These are phyloP conservation scores for Pampusana beccarii DNA, from an alignment of 2,113 vertebrate genomes.

Conservation along the genomic window DNA sequence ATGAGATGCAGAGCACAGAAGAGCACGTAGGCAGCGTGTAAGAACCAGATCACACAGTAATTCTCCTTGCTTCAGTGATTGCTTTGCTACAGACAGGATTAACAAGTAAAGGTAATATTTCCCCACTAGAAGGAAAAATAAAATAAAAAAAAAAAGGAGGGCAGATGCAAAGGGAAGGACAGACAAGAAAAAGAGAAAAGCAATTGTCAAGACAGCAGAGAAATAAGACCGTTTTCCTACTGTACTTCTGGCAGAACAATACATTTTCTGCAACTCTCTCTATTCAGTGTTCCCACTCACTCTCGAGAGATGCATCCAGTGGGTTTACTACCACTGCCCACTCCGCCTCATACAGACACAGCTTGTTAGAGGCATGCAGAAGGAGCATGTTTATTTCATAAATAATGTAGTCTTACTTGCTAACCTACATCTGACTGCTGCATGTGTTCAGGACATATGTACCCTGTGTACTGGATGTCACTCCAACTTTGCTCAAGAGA, in stretches of 20 bases:
- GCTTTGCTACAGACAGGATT: conserved; percentile 86
- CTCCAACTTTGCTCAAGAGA: neutral
- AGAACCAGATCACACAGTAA: conserved; percentile 79
- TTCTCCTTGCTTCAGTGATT: conserved; percentile 77
- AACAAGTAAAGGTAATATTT: conserved; percentile 82
- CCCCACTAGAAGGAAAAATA: conserved; percentile 70
- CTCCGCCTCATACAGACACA: neutral
- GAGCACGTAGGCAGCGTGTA: conserved; percentile 75
- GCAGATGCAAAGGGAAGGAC: conserved; percentile 66
- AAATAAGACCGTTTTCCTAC: conserved; percentile 46
- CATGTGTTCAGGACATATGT: neutral
- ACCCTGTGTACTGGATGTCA: neutral
- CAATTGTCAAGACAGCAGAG: conserved; percentile 67
- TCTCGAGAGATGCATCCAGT: neutral
- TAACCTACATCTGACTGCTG: neutral
- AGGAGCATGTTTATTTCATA: neutral
- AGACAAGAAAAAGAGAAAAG: conserved; percentile 70
- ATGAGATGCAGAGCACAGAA: conserved; percentile 75
- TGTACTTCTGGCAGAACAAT: neutral
- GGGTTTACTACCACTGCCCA: neutral
- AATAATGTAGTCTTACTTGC: neutral
- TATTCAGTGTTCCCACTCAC: neutral
- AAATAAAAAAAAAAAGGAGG: conserved; percentile 57
- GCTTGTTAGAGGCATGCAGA: neutral
- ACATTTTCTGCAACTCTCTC: neutral